Evolutionary conservation across 2,888 invertebrate species (phyloP), one percentile per base, ranked within the genome.

Genomic region (Xestia xanthographa): DNA sequence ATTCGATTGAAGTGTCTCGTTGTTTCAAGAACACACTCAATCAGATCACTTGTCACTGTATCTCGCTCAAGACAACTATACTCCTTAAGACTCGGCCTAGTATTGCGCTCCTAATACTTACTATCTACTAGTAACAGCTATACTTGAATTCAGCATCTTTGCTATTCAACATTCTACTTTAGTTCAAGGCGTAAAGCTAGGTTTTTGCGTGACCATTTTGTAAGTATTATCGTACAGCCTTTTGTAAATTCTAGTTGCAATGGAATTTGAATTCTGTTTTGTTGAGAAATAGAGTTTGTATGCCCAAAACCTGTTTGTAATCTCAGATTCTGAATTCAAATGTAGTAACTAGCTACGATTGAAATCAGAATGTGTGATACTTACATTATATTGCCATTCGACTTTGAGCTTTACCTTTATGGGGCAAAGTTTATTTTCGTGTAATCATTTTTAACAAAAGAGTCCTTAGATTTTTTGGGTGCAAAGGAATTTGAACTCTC

Each of bases 41-140:
- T n/a, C 2, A 50, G 58, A 34, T 67, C 38, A 75, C 50, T 50
- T 14, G 0, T 12, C 12, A 14, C 20, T 5, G 17, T 22, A 63
- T 58, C 72, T 84, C 84, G 82, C 82, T 83, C 85, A 83, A 83
- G 12, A 50, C 50, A 26, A 43, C 45, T 67, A 80, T 65, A n/a
- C n/a, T 80, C 65, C 62, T 72, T 72, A 71, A 68, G 56, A 80
- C 58, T 58, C 60, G 85, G 82, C 82, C 82, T 83, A n/a, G n/a
- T n/a, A 83, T 20, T 60, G 29, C 81, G 82, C 82, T 82, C 81
- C 81, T 84, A 82, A 45, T 56, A 60, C 60, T 14, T 14, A 65
- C 29, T 41, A 50, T 20, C 29, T n/a, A 26, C 34, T 66, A 48
- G 38, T 38, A 17, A n/a, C 29, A 41, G 17, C n/a, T 17, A 0